These are phyloP conservation scores for Macquaria ambigua DNA, from an alignment of 2,113 vertebrate species.

Conservation along the genomic window DNA sequence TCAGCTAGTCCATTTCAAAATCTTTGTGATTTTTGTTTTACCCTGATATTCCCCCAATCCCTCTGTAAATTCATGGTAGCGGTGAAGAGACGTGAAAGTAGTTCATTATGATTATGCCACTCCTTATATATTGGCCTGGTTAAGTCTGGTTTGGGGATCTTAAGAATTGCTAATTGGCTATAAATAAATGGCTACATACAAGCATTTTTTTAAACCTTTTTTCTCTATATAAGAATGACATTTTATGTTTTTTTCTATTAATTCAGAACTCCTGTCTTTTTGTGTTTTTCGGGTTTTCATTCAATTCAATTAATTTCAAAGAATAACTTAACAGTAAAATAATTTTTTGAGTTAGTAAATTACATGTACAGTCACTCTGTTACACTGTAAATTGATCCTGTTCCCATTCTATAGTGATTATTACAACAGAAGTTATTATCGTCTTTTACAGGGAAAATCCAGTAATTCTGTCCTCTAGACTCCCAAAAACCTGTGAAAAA, in stretches of 20 bases:
- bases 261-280: background rate
- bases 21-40: background rate
- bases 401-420: background rate
- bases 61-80: background rate
- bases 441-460: background rate
- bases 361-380: background rate
- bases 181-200: background rate
- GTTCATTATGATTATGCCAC: background rate
- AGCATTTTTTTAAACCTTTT: background rate
- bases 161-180: background rate
- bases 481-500: background rate
- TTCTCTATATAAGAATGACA: background rate
- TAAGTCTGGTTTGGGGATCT: background rate
- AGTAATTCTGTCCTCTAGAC: background rate
- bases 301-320: no score
- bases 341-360: no score
- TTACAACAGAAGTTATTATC: background rate
- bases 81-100: background rate
- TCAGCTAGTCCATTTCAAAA: background rate
- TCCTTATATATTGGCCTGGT: background rate
- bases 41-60: background rate
- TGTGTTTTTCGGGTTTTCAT: no score
- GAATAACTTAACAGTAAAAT: no score
- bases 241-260: background rate
- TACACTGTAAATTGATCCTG: background rate